These are phyloP conservation scores for Nysson spinosus DNA, from an alignment of 2,888 invertebrate genomes.

Conservation along the genomic window DNA sequence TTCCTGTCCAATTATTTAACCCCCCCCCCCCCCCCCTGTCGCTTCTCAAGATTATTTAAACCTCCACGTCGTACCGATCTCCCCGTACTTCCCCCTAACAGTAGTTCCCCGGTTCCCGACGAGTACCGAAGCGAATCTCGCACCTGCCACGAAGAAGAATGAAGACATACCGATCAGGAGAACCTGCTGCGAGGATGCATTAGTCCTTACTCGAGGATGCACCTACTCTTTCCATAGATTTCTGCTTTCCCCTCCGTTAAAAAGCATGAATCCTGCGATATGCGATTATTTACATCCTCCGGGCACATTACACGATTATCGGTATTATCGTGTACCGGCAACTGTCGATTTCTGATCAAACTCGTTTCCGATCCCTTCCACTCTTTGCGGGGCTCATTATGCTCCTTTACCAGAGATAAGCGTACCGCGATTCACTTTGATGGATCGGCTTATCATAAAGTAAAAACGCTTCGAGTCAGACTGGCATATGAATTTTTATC, in stretches of 20 bases:
- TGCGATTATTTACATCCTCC: slow-evolving; percentile 38
- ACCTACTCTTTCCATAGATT: slow-evolving; percentile 10
- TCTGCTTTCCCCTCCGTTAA: slow-evolving; percentile 4
- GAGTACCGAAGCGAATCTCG: slow-evolving; percentile 38
- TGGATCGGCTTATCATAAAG: too few species aligned
- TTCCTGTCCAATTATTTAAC: too few species aligned
- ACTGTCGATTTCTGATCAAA: slow-evolving; percentile 25
- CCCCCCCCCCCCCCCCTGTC: too few species aligned
- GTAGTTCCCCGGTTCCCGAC: not conserved
- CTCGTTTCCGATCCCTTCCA: not conserved
- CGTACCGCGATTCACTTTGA: too few species aligned
- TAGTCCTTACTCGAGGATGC: slow-evolving; percentile 39
- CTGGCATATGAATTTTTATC: too few species aligned
- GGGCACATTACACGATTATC: slow-evolving; percentile 45
- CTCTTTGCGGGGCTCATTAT: slow-evolving; percentile 19
- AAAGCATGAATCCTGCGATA: slow-evolving; percentile 3
- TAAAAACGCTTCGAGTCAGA: too few species aligned
- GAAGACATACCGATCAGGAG: slow-evolving; percentile 60
- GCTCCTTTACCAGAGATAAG: too few species aligned
- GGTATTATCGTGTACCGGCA: slow-evolving; percentile 44
- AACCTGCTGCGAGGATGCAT: slow-evolving; percentile 65
- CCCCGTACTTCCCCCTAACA: not conserved
- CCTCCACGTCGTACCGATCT: not conserved
- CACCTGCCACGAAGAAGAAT: slow-evolving; percentile 58
- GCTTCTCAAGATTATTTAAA: too few species aligned